These are phyloP conservation scores for Leptonema lineaticorne DNA, from an alignment of 1,140 invertebrate species.

Conservation along the genomic window DNA sequence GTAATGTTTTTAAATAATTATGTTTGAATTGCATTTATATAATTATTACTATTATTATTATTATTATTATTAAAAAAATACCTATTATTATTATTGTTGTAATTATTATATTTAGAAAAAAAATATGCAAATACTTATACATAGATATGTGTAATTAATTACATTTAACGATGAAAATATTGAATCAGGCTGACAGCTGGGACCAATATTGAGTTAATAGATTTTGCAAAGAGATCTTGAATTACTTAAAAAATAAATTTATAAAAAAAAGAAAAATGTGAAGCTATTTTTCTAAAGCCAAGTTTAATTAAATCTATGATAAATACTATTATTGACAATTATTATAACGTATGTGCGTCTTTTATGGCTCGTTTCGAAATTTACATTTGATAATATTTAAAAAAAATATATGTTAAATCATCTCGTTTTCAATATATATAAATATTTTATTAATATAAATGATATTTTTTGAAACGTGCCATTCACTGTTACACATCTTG, in stretches of 20 bases:
- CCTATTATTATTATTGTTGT: background rate
- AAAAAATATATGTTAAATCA: too few relatives aligned
- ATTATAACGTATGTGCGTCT: too few relatives aligned
- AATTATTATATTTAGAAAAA: background rate
- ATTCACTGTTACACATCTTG: too few relatives aligned
- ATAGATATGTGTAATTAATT: too few relatives aligned
- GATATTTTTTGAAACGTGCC: too few relatives aligned
- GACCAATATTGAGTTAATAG: slow-evolving; percentile 26
- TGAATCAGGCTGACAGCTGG: slow-evolving; percentile 11
- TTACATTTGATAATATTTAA: too few relatives aligned
- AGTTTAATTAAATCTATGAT: slow-evolving; percentile 21
- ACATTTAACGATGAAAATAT: background rate
- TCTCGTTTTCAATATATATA: too few relatives aligned
- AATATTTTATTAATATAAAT: too few relatives aligned
- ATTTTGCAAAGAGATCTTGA: too few relatives aligned
- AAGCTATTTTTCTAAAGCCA: slow-evolving; percentile 27
- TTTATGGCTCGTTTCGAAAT: too few relatives aligned
- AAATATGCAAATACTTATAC: too few relatives aligned
- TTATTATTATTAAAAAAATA: background rate
- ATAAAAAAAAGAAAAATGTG: too few relatives aligned
- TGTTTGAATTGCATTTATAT: background rate
- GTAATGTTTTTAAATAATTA: background rate
- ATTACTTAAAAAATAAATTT: slow-evolving; percentile 6
- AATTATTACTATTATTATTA: background rate
- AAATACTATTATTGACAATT: background rate